Evolutionary conservation across 1,140 invertebrate genomes (phyloP).

Genomic region (Achatina immaculata): DNA sequence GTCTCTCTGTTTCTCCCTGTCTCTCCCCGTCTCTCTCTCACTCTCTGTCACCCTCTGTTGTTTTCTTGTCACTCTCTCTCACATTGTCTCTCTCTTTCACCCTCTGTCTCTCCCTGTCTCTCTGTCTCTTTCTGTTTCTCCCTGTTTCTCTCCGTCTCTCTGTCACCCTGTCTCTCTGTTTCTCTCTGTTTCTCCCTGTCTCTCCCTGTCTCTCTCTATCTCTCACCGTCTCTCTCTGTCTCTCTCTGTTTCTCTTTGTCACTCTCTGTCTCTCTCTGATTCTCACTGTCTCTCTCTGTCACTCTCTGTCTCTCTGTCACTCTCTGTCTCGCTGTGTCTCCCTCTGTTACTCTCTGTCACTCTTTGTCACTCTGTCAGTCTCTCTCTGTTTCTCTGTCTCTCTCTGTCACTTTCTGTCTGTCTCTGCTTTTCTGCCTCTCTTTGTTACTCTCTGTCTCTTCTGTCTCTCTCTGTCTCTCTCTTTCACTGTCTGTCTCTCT

Average conservation of each 20-base stretch:
- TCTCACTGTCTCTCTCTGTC: no score
- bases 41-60: constrained; percentile 15
- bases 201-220: no score
- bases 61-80: no score
- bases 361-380: constrained; percentile 16
- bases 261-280: no score
- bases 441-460: background rate
- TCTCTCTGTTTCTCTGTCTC: background rate
- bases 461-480: constrained; percentile 1
- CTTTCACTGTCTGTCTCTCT: constrained; percentile 6
- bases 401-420: background rate
- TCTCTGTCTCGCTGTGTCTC: constrained; percentile 8
- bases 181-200: no score
- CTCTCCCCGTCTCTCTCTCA: constrained; percentile 29
- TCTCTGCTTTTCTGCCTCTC: no score
- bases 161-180: background rate
- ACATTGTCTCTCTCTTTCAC: no score
- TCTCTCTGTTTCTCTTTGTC: background rate
- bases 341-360: constrained; percentile 2
- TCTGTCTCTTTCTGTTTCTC: background rate
- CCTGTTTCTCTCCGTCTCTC: background rate
- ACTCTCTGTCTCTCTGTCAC: no score
- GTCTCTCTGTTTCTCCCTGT: constrained; percentile 13
- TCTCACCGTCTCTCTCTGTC: constrained; percentile 8
- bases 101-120: no score